Evolutionary conservation across 2,113 vertebrate species (phyloP), one percentile per base, ranked within the genome.

Genomic region (Albula goreensis): DNA sequence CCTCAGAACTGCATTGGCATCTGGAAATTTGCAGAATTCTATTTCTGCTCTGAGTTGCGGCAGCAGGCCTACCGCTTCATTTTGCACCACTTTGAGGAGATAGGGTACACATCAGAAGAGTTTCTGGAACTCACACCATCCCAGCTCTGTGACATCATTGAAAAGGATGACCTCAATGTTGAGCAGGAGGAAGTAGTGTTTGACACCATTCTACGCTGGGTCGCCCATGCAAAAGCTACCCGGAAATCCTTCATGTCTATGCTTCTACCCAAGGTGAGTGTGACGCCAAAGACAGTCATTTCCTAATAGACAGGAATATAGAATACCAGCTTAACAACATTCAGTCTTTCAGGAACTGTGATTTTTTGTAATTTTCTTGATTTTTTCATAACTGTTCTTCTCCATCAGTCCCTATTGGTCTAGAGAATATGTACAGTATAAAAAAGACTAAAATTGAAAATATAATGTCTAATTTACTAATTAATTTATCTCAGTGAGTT

Each of bases 201-300:
- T 2, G 93, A 96, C 83, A 94, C 94, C 17, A 92, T 96, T 77
- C 56, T 96, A 82, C 94, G 92, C 49, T 96, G 96, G 96, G 95
- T 96, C 5, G 79, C 86, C 79, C 92, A 95, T 0, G 90, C 96
- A 96, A 94, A 96, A 89, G 94, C 93, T 0, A 89, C 91, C 60
- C 95, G 95, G 57, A 96, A 96, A 90, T 96, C 96, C 0, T 91
- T 96, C 85, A 96, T 95, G 0, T 93, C 96, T 50, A 83, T 94
- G 0, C 90, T 95, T 1, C 94, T 96, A 51, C 74, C 93, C 56
- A 78, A 89, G 70, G 91, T 91, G 81, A 94, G 31, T 7, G 5
- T 25, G 49, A 49, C 49, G 17, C 41, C 15, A 49, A 50, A n/a
- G n/a, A 25, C n/a, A 11, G 78, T 9, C 41, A 79, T 79, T 79